phyloP scores from a whole-genome alignment of 1,140 invertebrate species.

The Chymomyza costata region DNA sequence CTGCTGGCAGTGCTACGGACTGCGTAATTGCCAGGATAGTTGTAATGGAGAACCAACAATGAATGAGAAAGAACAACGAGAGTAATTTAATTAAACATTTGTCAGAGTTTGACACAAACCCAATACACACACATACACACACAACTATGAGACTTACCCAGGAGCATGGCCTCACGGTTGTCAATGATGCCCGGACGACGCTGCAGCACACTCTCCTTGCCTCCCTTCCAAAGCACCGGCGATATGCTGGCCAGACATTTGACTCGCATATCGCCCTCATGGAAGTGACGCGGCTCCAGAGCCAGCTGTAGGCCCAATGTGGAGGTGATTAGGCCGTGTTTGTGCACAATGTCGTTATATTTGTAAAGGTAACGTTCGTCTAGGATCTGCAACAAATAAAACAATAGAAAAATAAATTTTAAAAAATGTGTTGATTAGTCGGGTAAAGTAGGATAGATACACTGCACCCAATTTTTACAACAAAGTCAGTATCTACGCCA shows the following conservation, averaged over 20 bases:
- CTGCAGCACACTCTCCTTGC: slow-evolving; percentile 77
- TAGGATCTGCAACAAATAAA: slow-evolving; percentile 73
- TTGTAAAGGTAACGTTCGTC: slow-evolving; percentile 75
- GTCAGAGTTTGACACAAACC: no score
- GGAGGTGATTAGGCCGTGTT: slow-evolving; percentile 78
- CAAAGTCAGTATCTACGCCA: no score
- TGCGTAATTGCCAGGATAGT: slow-evolving; percentile 11
- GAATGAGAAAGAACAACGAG: background rate
- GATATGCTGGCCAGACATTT: slow-evolving; percentile 79
- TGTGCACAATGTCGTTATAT: slow-evolving; percentile 76
- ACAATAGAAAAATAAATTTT: slow-evolving; percentile 15
- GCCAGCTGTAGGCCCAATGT: slow-evolving; percentile 77
- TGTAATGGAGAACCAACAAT: background rate
- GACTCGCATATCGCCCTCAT: slow-evolving; percentile 78
- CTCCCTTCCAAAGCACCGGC: slow-evolving; percentile 78
- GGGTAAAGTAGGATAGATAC: no score
- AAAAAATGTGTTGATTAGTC: no score
- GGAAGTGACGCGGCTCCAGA: slow-evolving; percentile 76
- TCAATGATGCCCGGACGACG: slow-evolving; percentile 77
- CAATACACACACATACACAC: slow-evolving; percentile 1
- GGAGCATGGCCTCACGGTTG: slow-evolving; percentile 78
- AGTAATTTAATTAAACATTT: slow-evolving; percentile 15
- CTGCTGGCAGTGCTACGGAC: slow-evolving; percentile 51
- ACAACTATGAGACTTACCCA: slow-evolving; percentile 75
- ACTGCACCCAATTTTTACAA: no score